Evolutionary conservation across 2,113 vertebrate genomes (phyloP).

Genomic region (Pollimyrus isidori): DNA sequence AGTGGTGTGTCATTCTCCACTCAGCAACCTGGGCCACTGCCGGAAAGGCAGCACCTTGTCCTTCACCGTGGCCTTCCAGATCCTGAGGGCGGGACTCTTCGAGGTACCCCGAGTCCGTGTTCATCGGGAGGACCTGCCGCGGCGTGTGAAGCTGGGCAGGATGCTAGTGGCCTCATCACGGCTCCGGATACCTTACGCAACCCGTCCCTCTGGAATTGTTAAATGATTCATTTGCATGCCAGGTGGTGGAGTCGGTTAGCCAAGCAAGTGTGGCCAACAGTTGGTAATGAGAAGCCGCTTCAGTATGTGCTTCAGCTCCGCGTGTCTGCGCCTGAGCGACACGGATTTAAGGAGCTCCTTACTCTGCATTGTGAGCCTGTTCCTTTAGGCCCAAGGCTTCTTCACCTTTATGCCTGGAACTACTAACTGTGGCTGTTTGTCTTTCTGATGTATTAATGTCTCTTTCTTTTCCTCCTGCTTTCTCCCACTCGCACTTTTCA

Average conservation of each 20-base stretch:
- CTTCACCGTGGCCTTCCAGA: conserved; percentile 85
- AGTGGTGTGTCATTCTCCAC: conserved; percentile 59
- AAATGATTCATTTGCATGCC: background rate
- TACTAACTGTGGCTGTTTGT: background rate
- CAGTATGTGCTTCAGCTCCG: background rate
- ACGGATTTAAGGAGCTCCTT: background rate
- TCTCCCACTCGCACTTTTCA: background rate
- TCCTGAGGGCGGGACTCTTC: conserved; percentile 74
- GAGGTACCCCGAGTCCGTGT: conserved; percentile 62
- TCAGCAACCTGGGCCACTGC: conserved; percentile 76
- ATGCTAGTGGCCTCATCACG: background rate
- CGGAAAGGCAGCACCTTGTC: conserved; percentile 78
- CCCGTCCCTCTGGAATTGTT: background rate
- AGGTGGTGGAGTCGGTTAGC: background rate
- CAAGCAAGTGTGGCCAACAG: background rate
- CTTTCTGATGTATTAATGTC: background rate
- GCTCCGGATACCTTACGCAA: background rate
- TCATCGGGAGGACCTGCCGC: background rate
- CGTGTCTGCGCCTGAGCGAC: background rate
- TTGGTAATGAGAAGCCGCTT: background rate
- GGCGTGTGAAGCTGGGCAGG: background rate
- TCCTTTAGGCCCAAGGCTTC: background rate
- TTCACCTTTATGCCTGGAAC: background rate
- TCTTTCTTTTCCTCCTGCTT: background rate
- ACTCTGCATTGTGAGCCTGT: background rate